Percentiles rank a stretch among this genome's conserved stretches.
Evolutionary conservation across 2,113 vertebrate genomes (phyloP).

Genomic region (Scytalopus superciliaris): DNA sequence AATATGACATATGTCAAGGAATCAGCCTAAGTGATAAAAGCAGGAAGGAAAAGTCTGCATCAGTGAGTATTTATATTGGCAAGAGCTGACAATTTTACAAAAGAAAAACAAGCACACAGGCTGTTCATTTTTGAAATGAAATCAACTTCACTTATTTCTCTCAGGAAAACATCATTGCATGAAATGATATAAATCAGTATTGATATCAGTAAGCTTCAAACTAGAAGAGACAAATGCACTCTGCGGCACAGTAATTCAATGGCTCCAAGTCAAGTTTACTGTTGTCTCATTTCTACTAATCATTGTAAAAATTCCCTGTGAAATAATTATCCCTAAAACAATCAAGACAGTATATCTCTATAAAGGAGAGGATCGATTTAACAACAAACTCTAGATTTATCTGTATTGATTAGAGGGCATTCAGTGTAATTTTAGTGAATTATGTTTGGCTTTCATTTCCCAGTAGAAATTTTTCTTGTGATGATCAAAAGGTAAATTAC

Average conservation of each 20-base stretch:
- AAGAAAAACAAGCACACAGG: slow-evolving; percentile 75
- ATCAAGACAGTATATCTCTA: slow-evolving; percentile 81
- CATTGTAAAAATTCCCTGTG: slow-evolving; percentile 75
- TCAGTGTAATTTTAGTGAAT: slow-evolving; percentile 83
- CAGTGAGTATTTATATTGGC: slow-evolving; percentile 83
- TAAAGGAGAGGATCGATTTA: slow-evolving; percentile 82
- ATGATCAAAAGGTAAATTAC: slow-evolving; percentile 67
- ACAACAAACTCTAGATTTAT: slow-evolving; percentile 91
- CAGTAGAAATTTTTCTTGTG: slow-evolving; percentile 78
- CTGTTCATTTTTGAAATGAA: slow-evolving; percentile 77
- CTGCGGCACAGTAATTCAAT: slow-evolving; percentile 52
- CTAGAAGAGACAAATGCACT: slow-evolving; percentile 60
- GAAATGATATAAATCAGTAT: slow-evolving; percentile 70
- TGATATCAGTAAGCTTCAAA: slow-evolving; percentile 59
- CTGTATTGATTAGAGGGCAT: slow-evolving; percentile 78
- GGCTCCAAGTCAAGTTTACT: slow-evolving; percentile 73
- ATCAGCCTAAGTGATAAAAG: slow-evolving; percentile 72
- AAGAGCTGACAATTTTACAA: slow-evolving; percentile 71
- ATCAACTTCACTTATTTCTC: slow-evolving; percentile 66
- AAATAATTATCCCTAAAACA: slow-evolving; percentile 84
- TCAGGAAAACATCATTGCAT: slow-evolving; percentile 64
- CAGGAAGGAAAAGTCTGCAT: slow-evolving; percentile 75
- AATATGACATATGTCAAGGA: slow-evolving; percentile 63
- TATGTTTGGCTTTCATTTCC: slow-evolving; percentile 80
- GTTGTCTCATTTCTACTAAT: slow-evolving; percentile 75